Conservation (phyloP, 2,113 vertebrate species). For the Lepus timidus region DNA sequence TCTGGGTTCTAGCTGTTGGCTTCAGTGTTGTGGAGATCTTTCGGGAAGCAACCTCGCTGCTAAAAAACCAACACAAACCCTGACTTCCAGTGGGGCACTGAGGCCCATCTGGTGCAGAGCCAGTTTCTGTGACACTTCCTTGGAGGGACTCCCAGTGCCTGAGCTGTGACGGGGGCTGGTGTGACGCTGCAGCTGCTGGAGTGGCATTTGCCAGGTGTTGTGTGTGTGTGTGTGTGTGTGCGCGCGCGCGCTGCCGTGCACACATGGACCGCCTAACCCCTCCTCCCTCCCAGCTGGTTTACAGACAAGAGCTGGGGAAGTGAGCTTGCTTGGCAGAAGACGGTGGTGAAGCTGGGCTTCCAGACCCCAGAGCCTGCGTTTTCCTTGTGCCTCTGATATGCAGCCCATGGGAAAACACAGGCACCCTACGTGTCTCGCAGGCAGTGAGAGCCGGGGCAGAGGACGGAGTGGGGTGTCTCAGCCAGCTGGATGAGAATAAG, state of each 20-base stretch:
- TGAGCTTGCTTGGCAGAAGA: background rate
- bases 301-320: background rate
- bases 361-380: background rate
- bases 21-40: background rate
- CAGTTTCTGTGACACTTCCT: background rate
- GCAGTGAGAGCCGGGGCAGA: accelerated
- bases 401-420: background rate
- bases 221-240: background rate
- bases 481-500: background rate
- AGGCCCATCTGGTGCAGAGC: background rate
- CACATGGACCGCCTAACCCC: accelerated
- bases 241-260: background rate
- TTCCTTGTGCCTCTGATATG: background rate
- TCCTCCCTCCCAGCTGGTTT: background rate
- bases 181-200: background rate
- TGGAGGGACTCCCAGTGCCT: background rate
- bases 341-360: background rate
- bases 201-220: background rate
- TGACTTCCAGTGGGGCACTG: background rate
- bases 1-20: background rate
- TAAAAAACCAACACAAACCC: background rate
- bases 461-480: background rate
- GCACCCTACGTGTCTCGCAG: background rate
- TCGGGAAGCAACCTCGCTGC: background rate
- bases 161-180: background rate